Conservation (phyloP, 2,797 vertebrate genomes). For the Sebastes wilsoni region DNA sequence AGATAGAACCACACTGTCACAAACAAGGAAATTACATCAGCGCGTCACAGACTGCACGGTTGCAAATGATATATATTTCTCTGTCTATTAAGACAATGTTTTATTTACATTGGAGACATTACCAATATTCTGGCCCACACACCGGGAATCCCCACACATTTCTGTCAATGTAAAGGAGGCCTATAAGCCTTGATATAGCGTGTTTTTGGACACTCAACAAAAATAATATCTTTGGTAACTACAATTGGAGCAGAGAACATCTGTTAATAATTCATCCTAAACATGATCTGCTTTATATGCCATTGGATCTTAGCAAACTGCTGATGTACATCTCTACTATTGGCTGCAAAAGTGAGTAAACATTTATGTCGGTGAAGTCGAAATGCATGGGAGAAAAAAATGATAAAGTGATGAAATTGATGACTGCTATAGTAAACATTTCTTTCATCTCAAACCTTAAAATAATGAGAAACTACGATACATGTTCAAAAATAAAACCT, state of each 20-base stretch:
- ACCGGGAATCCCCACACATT: too few relatives aligned
- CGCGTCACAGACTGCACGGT: background rate
- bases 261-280: background rate
- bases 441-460: background rate
- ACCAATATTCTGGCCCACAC: too few relatives aligned
- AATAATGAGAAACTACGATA: background rate
- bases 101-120: too few relatives aligned
- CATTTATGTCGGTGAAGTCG: background rate
- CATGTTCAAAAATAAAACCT: conserved; percentile 59
- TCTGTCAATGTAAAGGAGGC: too few relatives aligned
- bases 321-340: background rate
- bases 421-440: background rate
- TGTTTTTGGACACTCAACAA: background rate
- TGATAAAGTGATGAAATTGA: background rate
- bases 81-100: background rate
- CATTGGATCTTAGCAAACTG: background rate
- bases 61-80: background rate
- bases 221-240: background rate
- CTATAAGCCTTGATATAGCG: too few relatives aligned
- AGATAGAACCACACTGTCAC: too few relatives aligned
- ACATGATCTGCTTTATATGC: background rate
- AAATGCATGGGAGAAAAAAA: background rate
- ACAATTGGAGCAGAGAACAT: background rate
- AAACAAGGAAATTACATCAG: background rate
- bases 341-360: background rate